Conservation (phyloP, 2,797 vertebrate genomes). For the Anguilla megastoma region DNA sequence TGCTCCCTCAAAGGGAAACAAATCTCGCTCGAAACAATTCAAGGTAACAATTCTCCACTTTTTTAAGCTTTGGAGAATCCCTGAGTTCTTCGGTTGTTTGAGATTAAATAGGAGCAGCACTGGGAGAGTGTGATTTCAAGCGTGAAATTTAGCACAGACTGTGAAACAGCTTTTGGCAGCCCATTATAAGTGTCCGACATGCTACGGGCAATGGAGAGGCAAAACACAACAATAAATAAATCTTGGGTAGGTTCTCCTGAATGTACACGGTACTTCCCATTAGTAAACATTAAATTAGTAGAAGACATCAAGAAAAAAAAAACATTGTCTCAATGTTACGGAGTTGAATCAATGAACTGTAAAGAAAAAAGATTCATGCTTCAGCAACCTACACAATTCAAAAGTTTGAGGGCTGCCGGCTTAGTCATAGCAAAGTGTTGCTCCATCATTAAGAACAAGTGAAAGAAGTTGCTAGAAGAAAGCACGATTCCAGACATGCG, state of each 20-base stretch:
- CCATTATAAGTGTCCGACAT: constrained; percentile 49
- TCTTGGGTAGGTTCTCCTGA: constrained; percentile 9
- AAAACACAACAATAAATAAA: constrained; percentile 28
- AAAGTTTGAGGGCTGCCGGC: background rate
- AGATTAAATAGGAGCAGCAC: constrained; percentile 37
- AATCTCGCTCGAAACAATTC: constrained; percentile 32
- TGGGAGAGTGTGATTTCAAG: constrained; percentile 42
- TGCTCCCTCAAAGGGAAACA: constrained; percentile 22
- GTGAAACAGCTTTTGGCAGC: constrained; percentile 53
- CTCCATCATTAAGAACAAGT: background rate
- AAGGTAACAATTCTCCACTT: constrained; percentile 27
- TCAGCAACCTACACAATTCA: background rate
- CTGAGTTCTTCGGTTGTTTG: constrained; percentile 30
- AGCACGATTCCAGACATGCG: background rate
- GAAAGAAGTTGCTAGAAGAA: background rate
- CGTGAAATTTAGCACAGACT: constrained; percentile 55
- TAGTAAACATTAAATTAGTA: background rate
- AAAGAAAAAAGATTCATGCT: background rate
- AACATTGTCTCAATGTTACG: background rate
- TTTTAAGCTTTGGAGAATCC: constrained; percentile 32
- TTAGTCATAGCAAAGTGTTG: constrained; percentile 1
- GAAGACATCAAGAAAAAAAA: constrained; percentile 15
- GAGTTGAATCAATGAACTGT: background rate
- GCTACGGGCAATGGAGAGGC: constrained; percentile 34
- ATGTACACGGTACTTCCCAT: background rate